Evolutionary conservation across 2,888 invertebrate genomes (phyloP), one percentile per base, ranked within the genome.

Genomic region (Seira ritae): DNA sequence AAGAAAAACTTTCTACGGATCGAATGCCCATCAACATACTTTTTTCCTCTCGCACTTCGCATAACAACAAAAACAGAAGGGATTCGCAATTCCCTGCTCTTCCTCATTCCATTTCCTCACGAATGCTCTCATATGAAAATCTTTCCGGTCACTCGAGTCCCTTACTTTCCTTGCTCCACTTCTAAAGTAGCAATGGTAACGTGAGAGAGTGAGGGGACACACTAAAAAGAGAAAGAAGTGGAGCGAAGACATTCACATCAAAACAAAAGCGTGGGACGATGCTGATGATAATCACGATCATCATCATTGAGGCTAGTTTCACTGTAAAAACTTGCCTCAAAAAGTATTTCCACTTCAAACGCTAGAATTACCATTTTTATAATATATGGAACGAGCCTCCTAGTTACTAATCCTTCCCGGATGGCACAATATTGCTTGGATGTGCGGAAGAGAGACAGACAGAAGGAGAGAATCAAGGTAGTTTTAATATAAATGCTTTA

Each of bases 71-170:
- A 65, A 69, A 72, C 74, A 72, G 71, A 69, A 72, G 66, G 65
- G 23, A 69, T 69, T 74, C 46, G 62, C 69, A 46, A 74, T 66
- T 23, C 23, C 20, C 50, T 17, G 3, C 37, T 3, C 62, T 71
- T 65, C 66, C 22, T 62, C 42, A 12, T 67, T 42, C 69, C 70
- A 80, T 80, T 80, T 80, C 80, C 75, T 66, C 75, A 69, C 62
- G 80, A 80, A 80, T 75, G 70, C 69, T 46, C 65, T 75, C 62
- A 70, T 80, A 55, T 55, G 55, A 62, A 75, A 81, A 81, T 81
- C 81, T 80, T 81, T 81, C 75, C 81, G 81, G 81, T 81, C 81
- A 81, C 75, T 81, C 70, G 15, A 55, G n/a, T 17, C 55, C 55
- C 17, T 12, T 55, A 55, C 55, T 55, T 31, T 55, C 55, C 55